Evolutionary conservation across 2,888 invertebrate genomes (phyloP), one percentile per base, ranked within the genome.

Genomic region (Macroteleia sp.): DNA sequence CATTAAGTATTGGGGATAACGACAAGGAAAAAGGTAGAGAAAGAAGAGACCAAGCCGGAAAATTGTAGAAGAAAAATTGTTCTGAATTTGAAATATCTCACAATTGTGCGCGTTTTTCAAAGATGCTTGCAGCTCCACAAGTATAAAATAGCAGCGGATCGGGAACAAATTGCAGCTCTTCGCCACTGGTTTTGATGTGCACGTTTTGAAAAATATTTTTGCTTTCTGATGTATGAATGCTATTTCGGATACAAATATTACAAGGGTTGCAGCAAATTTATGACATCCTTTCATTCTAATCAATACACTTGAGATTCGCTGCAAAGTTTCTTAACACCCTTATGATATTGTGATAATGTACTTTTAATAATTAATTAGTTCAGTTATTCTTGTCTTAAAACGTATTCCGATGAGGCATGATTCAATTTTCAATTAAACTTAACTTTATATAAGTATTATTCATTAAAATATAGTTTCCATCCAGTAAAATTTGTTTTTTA

Each of bases 401-500:
- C n/a, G n/a, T n/a, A n/a, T n/a, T n/a, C n/a, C n/a, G n/a, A n/a
- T n/a, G n/a, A n/a, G n/a, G n/a, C n/a, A n/a, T n/a, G n/a, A n/a
- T n/a, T n/a, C n/a, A n/a, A n/a, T n/a, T n/a, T n/a, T n/a, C n/a
- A n/a, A n/a, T n/a, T n/a, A n/a, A n/a, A n/a, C n/a, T n/a, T n/a
- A n/a, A n/a, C n/a, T n/a, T n/a, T n/a, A n/a, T n/a, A n/a, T n/a
- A n/a, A n/a, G n/a, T n/a, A n/a, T n/a, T n/a, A n/a, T n/a, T n/a
- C n/a, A n/a, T n/a, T n/a, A n/a, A n/a, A n/a, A n/a, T n/a, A n/a
- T n/a, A n/a, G n/a, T n/a, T n/a, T n/a, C n/a, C n/a, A n/a, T n/a
- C n/a, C n/a, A n/a, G n/a, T n/a, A 73, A 89, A 87, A 89, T 87
- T 90, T 90, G 89, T 90, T 90, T 90, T 90, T 90, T 90, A 90